Evolutionary conservation across 2,797 vertebrate species (phyloP).

Genomic region (Aselliscus stoliczkanus): DNA sequence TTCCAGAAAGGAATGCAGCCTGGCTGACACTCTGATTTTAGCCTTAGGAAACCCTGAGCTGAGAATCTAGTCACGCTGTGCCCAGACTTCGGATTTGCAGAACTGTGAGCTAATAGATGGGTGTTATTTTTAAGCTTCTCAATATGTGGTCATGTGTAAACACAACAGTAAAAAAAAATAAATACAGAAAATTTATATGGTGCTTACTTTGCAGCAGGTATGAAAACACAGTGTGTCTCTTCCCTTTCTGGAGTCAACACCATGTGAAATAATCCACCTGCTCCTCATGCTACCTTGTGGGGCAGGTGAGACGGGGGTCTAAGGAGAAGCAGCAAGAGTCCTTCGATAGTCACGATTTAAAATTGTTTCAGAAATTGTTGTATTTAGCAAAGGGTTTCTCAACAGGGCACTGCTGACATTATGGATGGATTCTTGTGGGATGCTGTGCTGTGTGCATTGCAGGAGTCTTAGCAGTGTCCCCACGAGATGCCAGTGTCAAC

Average conservation of each 20-base stretch:
- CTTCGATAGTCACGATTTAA: background rate
- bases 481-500: background rate
- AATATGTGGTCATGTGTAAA: background rate
- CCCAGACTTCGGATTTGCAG: background rate
- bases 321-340: background rate
- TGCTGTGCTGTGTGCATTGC: background rate
- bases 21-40: background rate
- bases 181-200: background rate
- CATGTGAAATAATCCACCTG: background rate
- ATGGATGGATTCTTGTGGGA: background rate
- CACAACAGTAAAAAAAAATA: background rate
- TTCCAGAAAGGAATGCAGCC: background rate
- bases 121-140: background rate
- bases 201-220: background rate
- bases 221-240: background rate
- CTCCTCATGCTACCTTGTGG: background rate
- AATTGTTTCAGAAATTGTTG: background rate
- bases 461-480: background rate
- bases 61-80: background rate
- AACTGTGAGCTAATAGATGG: background rate
- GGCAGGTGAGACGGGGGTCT: background rate
- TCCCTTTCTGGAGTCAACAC: background rate
- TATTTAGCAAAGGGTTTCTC: background rate
- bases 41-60: background rate
- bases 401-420: accelerated